Conservation (phyloP, 2,113 vertebrate genomes). For the Accipiter virgatus region DNA sequence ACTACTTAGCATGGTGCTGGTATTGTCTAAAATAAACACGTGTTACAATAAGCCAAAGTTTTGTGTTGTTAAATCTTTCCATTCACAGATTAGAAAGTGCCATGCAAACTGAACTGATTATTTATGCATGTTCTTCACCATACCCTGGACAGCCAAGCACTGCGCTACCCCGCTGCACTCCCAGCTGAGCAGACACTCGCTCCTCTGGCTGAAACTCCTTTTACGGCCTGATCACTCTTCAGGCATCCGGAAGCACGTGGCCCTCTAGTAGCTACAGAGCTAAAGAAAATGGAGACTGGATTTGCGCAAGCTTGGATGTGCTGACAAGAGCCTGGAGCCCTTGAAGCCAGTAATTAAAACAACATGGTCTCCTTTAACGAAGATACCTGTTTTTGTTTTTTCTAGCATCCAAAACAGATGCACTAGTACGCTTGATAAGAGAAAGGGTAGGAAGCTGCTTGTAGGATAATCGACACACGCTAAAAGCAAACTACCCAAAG, state of each 20-base stretch:
- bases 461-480: background rate
- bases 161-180: background rate
- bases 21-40: background rate
- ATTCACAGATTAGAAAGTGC: background rate
- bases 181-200: background rate
- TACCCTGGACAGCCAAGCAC: background rate
- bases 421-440: background rate
- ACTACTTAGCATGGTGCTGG: background rate
- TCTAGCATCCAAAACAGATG: background rate
- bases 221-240: background rate
- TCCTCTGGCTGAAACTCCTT: background rate
- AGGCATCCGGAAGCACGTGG: constrained; percentile 1
- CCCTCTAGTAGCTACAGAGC: background rate
- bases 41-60: background rate
- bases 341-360: background rate
- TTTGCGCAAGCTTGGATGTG: background rate
- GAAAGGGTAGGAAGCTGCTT: background rate
- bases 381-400: background rate
- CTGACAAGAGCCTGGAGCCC: background rate
- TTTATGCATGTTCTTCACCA: background rate
- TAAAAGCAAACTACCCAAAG: background rate
- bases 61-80: background rate
- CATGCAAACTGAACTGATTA: background rate
- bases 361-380: background rate
- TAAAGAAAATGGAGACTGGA: background rate